Percentiles rank a stretch among this genome's conserved stretches.
phyloP scores from a whole-genome alignment of 2,113 vertebrate genomes.

The Sturnira hondurensis region DNA sequence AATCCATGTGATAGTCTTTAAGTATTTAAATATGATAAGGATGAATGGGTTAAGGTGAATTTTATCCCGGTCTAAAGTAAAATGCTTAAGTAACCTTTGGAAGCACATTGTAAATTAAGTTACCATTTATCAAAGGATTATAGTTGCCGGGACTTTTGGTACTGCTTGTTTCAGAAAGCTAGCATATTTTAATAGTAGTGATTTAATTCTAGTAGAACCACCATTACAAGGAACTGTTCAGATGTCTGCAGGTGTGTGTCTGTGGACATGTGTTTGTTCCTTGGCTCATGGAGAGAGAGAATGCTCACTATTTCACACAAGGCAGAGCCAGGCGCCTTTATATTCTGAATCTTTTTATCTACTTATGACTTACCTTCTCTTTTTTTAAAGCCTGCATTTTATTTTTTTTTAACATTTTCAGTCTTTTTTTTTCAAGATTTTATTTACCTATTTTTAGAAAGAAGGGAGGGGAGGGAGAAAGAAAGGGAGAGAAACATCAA shows the following conservation, averaged over 20 bases:
- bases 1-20: neutral
- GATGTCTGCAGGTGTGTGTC: neutral
- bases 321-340: neutral
- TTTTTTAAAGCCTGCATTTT: neutral
- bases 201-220: neutral
- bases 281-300: neutral
- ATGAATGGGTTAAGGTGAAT: conserved; percentile 9
- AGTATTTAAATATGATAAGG: neutral
- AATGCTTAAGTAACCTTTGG: conserved; percentile 10
- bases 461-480: no score
- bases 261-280: neutral
- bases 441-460: no score
- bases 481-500: no score
- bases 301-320: neutral
- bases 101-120: conserved; percentile 40
- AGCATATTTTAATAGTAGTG: neutral
- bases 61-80: conserved; percentile 5
- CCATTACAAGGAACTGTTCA: neutral
- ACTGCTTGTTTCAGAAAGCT: conserved; percentile 18
- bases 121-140: conserved; percentile 46
- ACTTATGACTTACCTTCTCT: neutral
- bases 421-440: neutral
- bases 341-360: neutral
- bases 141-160: neutral
- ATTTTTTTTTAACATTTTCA: neutral